Evolutionary conservation across 2,888 invertebrate species (phyloP), one percentile per base, ranked within the genome.

Genomic region (Cosmorhoe ocellata): DNA sequence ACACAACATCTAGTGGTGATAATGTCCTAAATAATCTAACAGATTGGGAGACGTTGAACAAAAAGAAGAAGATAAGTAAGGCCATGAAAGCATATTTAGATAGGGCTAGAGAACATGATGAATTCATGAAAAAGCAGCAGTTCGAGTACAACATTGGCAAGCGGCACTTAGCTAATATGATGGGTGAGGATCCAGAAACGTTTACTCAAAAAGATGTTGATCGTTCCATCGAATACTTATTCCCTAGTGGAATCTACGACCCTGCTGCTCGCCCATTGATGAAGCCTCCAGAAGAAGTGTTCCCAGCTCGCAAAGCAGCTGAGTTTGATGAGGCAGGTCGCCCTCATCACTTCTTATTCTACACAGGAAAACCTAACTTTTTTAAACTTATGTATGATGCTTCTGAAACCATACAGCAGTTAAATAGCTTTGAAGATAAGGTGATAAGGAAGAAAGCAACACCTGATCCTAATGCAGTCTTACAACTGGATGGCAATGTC

Each of bases 91-190:
- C 95, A 0, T 98, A 98, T 79, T 87, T 98, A 55, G 94, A 97
- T 76, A 91, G 96, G 69, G 95, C 97, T 5, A 91, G 91, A 67
- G 93, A 94, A 69, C 94, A 98, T 74, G 95, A 97, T 72, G 92
- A 93, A 56, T 97, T 98, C 72, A 96, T 98, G 93, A 92, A 93
- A 68, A 92, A 92, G 57, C 94, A 97, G 81, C 91, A 92, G 40
- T 80, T 92, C 8, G 96, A 98, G 69, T 99, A 93, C 80, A 94
- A 96, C 78, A 94, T 98, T 69, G 99, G 99, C 10, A 97, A 96
- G 79, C 91, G 98, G 26, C 98, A 99, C 90, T 92, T 99, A 58
- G 99, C 99, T 0, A 99, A 98, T 79, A 99, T 99, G 94, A 99
- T 99, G 99, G 99, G 99, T 0, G 94, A 95, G 80, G 95, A 99